Evolutionary conservation across 2,888 invertebrate species (phyloP), one percentile per base, ranked within the genome.

Genomic region (Agrochola lota): DNA sequence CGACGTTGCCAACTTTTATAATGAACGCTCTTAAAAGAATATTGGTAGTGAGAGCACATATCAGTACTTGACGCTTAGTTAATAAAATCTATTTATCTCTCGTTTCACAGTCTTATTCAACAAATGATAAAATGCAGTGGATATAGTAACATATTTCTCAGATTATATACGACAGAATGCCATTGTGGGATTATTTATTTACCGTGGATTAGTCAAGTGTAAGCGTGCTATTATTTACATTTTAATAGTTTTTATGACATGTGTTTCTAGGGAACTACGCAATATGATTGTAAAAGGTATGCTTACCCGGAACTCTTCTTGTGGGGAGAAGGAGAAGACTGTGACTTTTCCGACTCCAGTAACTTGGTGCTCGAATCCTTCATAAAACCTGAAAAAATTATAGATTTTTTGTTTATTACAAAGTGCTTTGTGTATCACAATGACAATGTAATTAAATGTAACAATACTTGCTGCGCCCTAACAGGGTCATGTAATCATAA

Each of bases 261-360:
- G 73, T 84, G 74, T 70, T 3, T 64, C 35, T 84, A 74, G 43
- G 52, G 15, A 55, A 76, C 71, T 78, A 83, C 57, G 52, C 3
- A 67, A 67, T 77, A 52, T 30, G 71, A 43, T 52, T 62, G 7
- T 23, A 69, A 17, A 68, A 52, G 55, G 5, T 60, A 9, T 64
- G 72, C 95, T 94, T 93, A 96, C 96, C 96, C 96, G 72, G 96
- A 96, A 88, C 95, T 91, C 90, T 96, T 96, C 91, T 96, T 96
- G 90, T 96, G 94, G 68, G 96, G 96, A 17, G 92, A 94, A 0
- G 96, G 96, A 20, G 92, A 94, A 5, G 96, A 93, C 74, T 96
- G 95, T 71, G 95, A 88, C 87, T 96, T 96, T 89, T 96, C 96
- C 0, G 96, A 96, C 83, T 96, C 96, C 91, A 96, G 88, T 86